Base-by-base conservation (phyloP, 2,113 vertebrate genomes). In the Cathartes aura region DNA sequence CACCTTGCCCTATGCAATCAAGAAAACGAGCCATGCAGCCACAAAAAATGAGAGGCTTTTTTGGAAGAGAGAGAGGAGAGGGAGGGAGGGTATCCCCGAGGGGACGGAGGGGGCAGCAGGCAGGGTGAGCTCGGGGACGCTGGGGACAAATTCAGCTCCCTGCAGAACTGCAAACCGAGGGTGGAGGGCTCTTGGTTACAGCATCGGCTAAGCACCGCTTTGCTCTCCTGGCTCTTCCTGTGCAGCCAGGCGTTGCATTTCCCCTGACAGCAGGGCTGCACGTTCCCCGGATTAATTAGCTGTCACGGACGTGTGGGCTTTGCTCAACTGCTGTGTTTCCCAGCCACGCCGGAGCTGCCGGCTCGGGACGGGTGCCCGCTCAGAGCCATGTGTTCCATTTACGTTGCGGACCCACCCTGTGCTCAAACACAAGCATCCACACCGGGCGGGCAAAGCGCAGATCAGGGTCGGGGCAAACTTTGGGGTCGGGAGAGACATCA, bases 71-170 rank as follows among this genome's bases (percentile, higher is more conserved):
- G 43, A 50, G 27, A 47, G 27, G 79, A 56, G 62, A 34, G 23
- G 15, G 40, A 42, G 34, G 84, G n/a, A 0, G 8, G 14, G 42
- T 9, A 34, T 30, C 26, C 45, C 8, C 0, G 0, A 6, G 18
- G 27, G 78, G 70, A 29, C 1, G 5, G 63, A 48, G 74, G 32
- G 53, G 3, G 6, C 23, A 38, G 66, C 0, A 1, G 36, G 36
- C 18, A 59, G 53, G n/a, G 40, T 30, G 55, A 73, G 32, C 40
- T 26, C 0, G 1, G 84, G 47, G 74, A 42, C 4, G 0, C 9
- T 1, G 29, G 48, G 63, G 48, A 59, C 64, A 56, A 9, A 40
- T 2, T 1, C 29, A 27, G 9, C 40, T 90, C 24, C n/a, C 38
- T 12, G 30, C 11, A 53, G 40, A n/a, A 6, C 58, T 48, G 70